A percentile compares a stretch with the other conserved stretches of the same genome.
Conservation (phyloP, 2,797 vertebrate species). For the Pipistrellus kuhlii region DNA sequence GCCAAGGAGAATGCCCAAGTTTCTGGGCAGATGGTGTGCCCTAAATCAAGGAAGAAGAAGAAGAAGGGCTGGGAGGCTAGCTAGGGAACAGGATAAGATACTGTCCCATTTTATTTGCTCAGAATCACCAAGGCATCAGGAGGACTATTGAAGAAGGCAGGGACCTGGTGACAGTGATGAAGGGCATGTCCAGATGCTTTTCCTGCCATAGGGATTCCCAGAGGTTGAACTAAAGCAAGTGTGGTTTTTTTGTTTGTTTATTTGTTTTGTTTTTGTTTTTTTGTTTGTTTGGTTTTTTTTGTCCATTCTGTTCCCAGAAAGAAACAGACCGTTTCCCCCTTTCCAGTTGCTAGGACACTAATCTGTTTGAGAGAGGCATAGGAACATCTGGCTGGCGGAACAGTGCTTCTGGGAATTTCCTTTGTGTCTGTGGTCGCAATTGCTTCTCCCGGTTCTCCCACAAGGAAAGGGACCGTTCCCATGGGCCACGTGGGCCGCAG, state of each 20-base stretch:
- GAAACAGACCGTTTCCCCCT: background rate
- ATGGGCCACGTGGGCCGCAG: accelerated
- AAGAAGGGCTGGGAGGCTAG: background rate
- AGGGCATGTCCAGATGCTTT: background rate
- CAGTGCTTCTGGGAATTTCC: conserved; percentile 6
- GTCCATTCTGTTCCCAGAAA: conserved; percentile 19
- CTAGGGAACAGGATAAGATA: background rate
- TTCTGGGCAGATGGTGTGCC: background rate
- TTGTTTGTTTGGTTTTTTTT: background rate
- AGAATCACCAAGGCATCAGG: background rate
- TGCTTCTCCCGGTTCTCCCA: background rate
- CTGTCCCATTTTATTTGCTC: background rate
- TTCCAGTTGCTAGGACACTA: conserved; percentile 68
- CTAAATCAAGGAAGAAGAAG: background rate
- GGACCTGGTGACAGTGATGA: accelerated
- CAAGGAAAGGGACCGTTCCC: background rate
- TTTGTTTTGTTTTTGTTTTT: background rate
- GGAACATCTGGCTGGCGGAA: conserved; percentile 48
- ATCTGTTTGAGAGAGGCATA: conserved; percentile 42
- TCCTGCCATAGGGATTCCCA: background rate
- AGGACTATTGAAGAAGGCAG: background rate
- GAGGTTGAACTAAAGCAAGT: background rate
- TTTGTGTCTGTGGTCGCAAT: background rate
- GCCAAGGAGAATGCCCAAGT: no score
- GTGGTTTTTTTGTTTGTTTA: background rate